phyloP scores from a whole-genome alignment of 2,113 vertebrate genomes.

The Proteles cristata region DNA sequence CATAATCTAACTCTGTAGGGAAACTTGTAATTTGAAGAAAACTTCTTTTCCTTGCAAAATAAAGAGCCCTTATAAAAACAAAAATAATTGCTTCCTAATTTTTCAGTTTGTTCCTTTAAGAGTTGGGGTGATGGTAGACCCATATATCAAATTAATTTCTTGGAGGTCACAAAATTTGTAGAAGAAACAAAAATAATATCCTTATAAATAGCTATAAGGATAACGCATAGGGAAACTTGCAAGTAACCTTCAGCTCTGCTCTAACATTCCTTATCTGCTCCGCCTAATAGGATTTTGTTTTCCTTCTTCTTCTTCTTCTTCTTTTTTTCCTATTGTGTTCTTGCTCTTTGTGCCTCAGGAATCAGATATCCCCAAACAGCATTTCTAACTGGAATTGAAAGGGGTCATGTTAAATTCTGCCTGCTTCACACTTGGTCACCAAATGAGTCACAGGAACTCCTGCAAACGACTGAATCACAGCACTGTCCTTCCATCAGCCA shows the following conservation, averaged over 20 bases:
- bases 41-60: slow-evolving; percentile 24
- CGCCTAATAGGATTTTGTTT: slow-evolving; percentile 49
- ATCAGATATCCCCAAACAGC: slow-evolving; percentile 56
- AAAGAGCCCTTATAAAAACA: neutral
- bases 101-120: slow-evolving; percentile 20
- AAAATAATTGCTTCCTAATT: neutral
- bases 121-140: neutral
- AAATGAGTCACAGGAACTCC: slow-evolving; percentile 77
- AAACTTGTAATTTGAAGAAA: slow-evolving; percentile 10
- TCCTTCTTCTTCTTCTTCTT: slow-evolving; percentile 14
- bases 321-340: neutral
- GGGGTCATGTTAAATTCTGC: slow-evolving; percentile 46
- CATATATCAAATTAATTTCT: slow-evolving; percentile 30
- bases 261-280: slow-evolving; percentile 1
- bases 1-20: neutral
- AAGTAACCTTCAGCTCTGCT: neutral
- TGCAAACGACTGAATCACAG: slow-evolving; percentile 49
- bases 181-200: slow-evolving; percentile 1
- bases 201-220: neutral
- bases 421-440: slow-evolving; percentile 32
- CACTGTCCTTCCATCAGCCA: neutral
- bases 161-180: neutral
- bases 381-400: slow-evolving; percentile 72
- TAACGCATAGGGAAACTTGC: neutral
- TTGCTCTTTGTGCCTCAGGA: slow-evolving; percentile 35